Percentiles rank a stretch among this genome's conserved stretches.
phyloP scores from a whole-genome alignment of 1,140 invertebrate species.

The Bombus pascuorum region DNA sequence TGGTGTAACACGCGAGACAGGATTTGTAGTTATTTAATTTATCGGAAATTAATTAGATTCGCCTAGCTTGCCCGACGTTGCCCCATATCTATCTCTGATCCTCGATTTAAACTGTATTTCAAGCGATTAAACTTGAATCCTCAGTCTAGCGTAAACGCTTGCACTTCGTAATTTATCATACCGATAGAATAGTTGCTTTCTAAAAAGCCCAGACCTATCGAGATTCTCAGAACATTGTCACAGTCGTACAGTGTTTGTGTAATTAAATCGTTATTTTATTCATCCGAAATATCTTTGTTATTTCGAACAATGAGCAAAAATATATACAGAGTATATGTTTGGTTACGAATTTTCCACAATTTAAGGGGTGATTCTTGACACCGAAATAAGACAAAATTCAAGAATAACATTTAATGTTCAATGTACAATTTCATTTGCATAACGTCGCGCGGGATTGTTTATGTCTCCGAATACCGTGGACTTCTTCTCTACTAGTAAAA shows the following conservation, averaged over 20 bases:
- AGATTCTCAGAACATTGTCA: background rate
- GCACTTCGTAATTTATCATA: background rate
- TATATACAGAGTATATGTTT: too few species aligned
- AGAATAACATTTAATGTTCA: too few species aligned
- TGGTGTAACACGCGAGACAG: background rate
- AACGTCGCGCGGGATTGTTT: too few species aligned
- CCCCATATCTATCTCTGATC: background rate
- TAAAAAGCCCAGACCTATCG: background rate
- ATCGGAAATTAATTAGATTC: conserved; percentile 47
- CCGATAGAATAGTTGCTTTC: background rate
- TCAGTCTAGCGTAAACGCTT: background rate
- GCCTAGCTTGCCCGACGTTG: conserved; percentile 1
- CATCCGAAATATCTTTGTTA: too few species aligned
- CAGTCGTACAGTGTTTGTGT: background rate
- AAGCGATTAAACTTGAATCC: conserved; percentile 44
- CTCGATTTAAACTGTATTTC: conserved; percentile 35
- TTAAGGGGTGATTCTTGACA: too few species aligned
- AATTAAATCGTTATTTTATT: background rate
- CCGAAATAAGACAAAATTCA: too few species aligned
- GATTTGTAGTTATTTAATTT: conserved; percentile 48
- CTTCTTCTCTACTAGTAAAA: too few species aligned
- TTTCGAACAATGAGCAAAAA: too few species aligned
- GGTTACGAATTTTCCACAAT: too few species aligned
- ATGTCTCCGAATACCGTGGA: too few species aligned
- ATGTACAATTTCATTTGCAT: too few species aligned